These are phyloP conservation scores for Elegia similella DNA, from an alignment of 2,888 invertebrate species.

Conservation along the genomic window DNA sequence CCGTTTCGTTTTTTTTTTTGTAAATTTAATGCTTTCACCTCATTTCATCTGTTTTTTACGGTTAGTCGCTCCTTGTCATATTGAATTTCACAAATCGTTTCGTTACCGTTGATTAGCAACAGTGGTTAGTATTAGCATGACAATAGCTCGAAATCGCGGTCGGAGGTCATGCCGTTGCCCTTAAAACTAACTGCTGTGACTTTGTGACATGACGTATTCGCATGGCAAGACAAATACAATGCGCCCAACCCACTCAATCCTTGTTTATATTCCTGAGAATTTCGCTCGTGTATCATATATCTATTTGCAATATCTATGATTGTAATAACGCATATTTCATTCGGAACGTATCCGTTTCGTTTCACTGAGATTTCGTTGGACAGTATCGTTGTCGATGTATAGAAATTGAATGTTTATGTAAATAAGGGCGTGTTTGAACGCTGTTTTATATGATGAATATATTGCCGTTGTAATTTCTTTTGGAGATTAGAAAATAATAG, in stretches of 20 bases:
- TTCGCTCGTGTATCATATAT: constrained; percentile 49
- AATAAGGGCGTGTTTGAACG: constrained; percentile 33
- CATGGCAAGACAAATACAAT: constrained; percentile 60
- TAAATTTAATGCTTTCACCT: neutral
- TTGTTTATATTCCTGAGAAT: constrained; percentile 56
- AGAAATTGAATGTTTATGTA: constrained; percentile 52
- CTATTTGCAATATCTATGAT: constrained; percentile 38
- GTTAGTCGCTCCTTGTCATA: constrained; percentile 3
- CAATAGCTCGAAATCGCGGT: constrained; percentile 64
- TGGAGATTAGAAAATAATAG: constrained; percentile 1
- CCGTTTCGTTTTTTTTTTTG: neutral
- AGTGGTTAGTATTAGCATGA: constrained; percentile 58
- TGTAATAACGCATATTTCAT: constrained; percentile 35
- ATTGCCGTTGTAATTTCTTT: constrained; percentile 1
- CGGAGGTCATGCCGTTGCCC: constrained; percentile 65
- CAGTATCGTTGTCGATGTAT: constrained; percentile 36
- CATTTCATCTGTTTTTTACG: neutral
- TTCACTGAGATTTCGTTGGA: constrained; percentile 47
- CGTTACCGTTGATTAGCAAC: constrained; percentile 53
- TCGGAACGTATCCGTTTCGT: constrained; percentile 44
- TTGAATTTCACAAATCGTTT: constrained; percentile 25
- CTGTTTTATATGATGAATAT: constrained; percentile 5
- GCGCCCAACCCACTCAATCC: constrained; percentile 63
- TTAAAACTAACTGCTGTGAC: constrained; percentile 54
- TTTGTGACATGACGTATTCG: constrained; percentile 41